A percentile compares a stretch with the other conserved stretches of the same genome.
These are phyloP conservation scores for Porites lobata DNA, from an alignment of 92 coral and sea anemone genomes.

Conservation along the genomic window DNA sequence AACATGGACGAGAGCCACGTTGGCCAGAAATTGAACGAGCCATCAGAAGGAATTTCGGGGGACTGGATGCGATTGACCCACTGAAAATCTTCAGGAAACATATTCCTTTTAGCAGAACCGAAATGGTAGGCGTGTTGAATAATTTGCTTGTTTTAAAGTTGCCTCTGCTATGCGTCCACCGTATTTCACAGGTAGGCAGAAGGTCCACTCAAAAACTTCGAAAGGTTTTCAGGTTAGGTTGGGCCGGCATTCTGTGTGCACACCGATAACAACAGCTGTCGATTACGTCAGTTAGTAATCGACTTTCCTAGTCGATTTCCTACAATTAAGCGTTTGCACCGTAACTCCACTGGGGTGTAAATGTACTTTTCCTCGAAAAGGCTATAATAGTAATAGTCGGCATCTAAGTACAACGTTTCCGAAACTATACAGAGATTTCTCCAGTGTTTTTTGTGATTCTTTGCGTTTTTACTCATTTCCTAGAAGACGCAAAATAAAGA, in stretches of 20 bases:
- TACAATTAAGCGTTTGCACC: no score
- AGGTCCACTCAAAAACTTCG: no score
- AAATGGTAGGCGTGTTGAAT: not conserved
- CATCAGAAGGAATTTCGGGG: slow-evolving; percentile 89
- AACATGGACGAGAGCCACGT: slow-evolving; percentile 50
- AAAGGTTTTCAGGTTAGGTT: no score
- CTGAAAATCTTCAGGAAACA: slow-evolving; percentile 70
- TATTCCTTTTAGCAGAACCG: not conserved
- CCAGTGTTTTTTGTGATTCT: not conserved
- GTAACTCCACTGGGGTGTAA: no score
- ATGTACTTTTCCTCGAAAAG: no score
- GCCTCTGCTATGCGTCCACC: not conserved
- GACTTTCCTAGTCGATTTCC: no score
- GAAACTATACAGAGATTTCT: not conserved
- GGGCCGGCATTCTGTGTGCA: no score
- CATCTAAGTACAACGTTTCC: not conserved
- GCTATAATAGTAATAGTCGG: not conserved
- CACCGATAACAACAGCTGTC: no score
- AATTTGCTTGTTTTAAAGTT: not conserved
- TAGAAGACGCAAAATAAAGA: slow-evolving; percentile 24
- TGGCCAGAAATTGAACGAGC: slow-evolving; percentile 87
- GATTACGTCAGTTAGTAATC: no score
- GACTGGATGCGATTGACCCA: slow-evolving; percentile 84
- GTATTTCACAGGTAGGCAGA: no score
- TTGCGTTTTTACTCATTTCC: not conserved